Evolutionary conservation across 2,888 invertebrate species (phyloP).

Genomic region (Maniola hyperantus): DNA sequence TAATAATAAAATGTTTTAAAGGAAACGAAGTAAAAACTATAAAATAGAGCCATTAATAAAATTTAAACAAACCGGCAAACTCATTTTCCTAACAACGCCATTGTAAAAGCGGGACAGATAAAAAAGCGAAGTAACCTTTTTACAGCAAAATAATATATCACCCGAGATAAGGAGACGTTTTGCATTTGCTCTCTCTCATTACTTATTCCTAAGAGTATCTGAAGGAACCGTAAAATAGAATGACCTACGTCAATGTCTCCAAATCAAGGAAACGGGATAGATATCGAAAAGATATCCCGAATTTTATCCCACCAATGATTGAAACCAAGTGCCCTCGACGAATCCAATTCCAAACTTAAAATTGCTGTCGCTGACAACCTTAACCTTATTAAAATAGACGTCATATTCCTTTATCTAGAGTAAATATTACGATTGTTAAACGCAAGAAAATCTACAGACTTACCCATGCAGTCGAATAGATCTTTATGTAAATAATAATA

Average conservation of each 20-base stretch:
- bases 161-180: slow-evolving; percentile 29
- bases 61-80: slow-evolving; percentile 14
- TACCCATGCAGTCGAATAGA: slow-evolving; percentile 42
- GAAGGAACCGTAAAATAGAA: slow-evolving; percentile 31
- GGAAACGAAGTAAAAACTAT: background rate
- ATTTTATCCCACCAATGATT: slow-evolving; percentile 62
- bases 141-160: slow-evolving; percentile 29
- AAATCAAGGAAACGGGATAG: slow-evolving; percentile 52
- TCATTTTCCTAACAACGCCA: slow-evolving; percentile 17
- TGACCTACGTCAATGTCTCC: slow-evolving; percentile 52
- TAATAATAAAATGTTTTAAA: background rate
- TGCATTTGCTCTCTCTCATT: slow-evolving; percentile 30
- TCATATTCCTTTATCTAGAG: slow-evolving; percentile 34
- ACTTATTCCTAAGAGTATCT: slow-evolving; percentile 34
- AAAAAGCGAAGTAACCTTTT: slow-evolving; percentile 16
- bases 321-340: slow-evolving; percentile 59
- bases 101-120: slow-evolving; percentile 9
- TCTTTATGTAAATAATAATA: slow-evolving; percentile 41
- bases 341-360: slow-evolving; percentile 47
- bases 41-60: slow-evolving; percentile 10
- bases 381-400: slow-evolving; percentile 33
- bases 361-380: slow-evolving; percentile 34
- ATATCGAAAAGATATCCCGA: slow-evolving; percentile 51
- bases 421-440: slow-evolving; percentile 28
- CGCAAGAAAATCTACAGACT: slow-evolving; percentile 41